Evolutionary conservation across 1,140 invertebrate genomes (phyloP), one percentile per base, ranked within the genome.

Genomic region (Halyomorpha halys): DNA sequence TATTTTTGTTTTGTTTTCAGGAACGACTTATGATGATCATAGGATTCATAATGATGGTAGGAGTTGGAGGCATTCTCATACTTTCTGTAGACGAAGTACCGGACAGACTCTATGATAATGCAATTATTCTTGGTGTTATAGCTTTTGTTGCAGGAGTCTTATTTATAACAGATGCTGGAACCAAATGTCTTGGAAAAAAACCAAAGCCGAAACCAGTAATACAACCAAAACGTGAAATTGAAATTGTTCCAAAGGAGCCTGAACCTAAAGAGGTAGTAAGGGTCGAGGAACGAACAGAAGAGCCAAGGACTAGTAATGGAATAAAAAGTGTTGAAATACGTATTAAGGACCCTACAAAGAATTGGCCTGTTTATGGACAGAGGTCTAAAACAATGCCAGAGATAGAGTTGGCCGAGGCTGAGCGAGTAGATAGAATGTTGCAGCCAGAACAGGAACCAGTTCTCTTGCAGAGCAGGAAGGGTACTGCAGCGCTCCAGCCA

Each of bases 41-140:
- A 63, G 85, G 86, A 1, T 75, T 84, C 25, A 72, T 87, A 27
- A 78, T 87, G 54, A 87, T 86, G 71, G 76, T 81, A 59, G 77
- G 83, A 59, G 76, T 86, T 68, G 86, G 86, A 68, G 82, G 81
- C 68, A 73, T 87, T 69, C 81, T 82, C 64, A 75, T 87, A 60
- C 82, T 83, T 14, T 82, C 85, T 6, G 76, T 87, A 69, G 86
- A 89, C 69, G 83, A 81, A 49, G 79, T 87, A 3, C 84, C 84
- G 3, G 71, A 75, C 13, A 78, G 83, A 45, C 73, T 89, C 51
- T 74, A 86, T 6, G 83, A 85, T 67, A 87, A 87, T 72, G 85
- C 84, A 0, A 81, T 84, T 0, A 79, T 86, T 21, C 76, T 87
- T 15, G 85, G 85, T 0, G 78, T 79, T 13, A 73, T 87, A 5